Base-by-base conservation (phyloP, 2,113 vertebrate genomes). In the Tenebrosternarchus preto region DNA sequence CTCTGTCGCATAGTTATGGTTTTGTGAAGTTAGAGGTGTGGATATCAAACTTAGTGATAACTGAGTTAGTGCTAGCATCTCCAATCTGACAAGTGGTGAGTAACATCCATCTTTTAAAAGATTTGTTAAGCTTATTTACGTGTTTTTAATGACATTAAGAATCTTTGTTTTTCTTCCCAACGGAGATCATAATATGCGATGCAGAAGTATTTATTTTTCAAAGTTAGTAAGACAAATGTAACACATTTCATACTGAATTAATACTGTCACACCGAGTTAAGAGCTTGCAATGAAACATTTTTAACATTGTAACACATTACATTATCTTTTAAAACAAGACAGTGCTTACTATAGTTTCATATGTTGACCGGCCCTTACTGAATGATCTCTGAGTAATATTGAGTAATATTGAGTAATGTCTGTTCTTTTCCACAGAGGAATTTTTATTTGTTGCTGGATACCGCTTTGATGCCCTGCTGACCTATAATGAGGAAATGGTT, bases 401-500 rank as follows among this genome's bases (percentile, higher is more conserved):
- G n/a, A n/a, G n/a, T n/a, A n/a, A n/a, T n/a, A n/a, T n/a, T n/a
- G n/a, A n/a, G n/a, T n/a, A n/a, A n/a, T n/a, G 12, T 50, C 43
- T 50, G 43, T 50, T 15, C 43, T 15, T 50, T 29, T 50, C 29
- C 29, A 27, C 0, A 50, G 59, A 80, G 76, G 67, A 72, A 46
- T 76, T 39, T 39, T 24, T 61, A 7, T 22, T 24, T 78, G 25
- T 50, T 53, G 31, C 19, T 43, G 55, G 50, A 55, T 7, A 27
- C 56, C 20, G 19, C 27, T 39, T 78, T 72, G 59, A 57, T 63
- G n/a, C 57, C 55, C 27, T 7, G 5, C 22, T 31, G 71, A 19
- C n/a, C 74, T 57, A 86, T 72, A 59, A 86, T 88, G 86, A 72
- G 55, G 78, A 78, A 60, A 59, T 77, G 83, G 84, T 79, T 17